Evolutionary conservation across 2,888 invertebrate species (phyloP).

Genomic region (Ophion slaviceki): DNA sequence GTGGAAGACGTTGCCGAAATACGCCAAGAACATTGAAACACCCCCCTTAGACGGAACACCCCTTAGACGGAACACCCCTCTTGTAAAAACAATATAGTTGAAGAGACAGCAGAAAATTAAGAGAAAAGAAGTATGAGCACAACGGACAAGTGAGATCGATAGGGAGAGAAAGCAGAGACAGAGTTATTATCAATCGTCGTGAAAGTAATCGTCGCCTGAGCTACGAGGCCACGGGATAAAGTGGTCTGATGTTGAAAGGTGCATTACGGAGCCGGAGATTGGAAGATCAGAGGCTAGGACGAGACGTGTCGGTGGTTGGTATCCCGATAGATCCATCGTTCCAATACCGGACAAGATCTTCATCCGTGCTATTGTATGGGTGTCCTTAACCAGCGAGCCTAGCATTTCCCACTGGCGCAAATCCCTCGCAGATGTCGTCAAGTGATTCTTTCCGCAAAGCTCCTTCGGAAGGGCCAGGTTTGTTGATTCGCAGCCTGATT

Average conservation of each 20-base stretch:
- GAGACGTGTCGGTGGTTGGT: constrained; percentile 51
- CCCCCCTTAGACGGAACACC: too few species aligned
- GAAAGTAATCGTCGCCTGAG: constrained; percentile 74
- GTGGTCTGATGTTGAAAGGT: constrained; percentile 78
- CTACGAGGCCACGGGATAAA: constrained; percentile 72
- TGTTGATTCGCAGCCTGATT: constrained; percentile 1
- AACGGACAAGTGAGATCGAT: constrained; percentile 49
- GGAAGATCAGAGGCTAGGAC: constrained; percentile 66
- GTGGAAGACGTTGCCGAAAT: too few species aligned
- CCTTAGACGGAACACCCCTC: neutral
- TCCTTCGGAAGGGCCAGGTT: constrained; percentile 17
- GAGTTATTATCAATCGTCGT: constrained; percentile 66
- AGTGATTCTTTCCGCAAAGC: constrained; percentile 33
- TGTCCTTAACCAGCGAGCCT: constrained; percentile 19
- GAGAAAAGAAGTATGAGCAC: constrained; percentile 25
- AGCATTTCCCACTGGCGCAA: constrained; percentile 27
- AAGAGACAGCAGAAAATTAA: constrained; percentile 37
- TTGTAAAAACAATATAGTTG: constrained; percentile 58
- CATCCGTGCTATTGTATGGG: constrained; percentile 29
- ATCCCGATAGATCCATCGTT: constrained; percentile 55
- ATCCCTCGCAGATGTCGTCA: constrained; percentile 53
- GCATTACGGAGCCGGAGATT: constrained; percentile 76
- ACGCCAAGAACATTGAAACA: too few species aligned
- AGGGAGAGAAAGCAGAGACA: constrained; percentile 51
- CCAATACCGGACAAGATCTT: constrained; percentile 56